Evolutionary conservation across 2,797 vertebrate species (phyloP).

Genomic region (Bradypodion ventrale): DNA sequence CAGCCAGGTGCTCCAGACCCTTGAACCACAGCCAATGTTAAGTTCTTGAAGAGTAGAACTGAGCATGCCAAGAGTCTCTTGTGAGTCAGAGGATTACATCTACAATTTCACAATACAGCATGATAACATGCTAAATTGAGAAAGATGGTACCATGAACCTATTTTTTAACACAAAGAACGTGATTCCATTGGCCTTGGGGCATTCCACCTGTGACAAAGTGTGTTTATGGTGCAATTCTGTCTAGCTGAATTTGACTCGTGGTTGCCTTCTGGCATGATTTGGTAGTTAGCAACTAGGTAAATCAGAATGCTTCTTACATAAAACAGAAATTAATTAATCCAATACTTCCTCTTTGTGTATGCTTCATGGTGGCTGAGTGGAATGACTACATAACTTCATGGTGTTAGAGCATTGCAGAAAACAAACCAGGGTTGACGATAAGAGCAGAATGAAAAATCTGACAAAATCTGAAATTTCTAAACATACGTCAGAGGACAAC

Average conservation of each 20-base stretch:
- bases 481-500: not conserved
- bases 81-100: conserved; percentile 21
- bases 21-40: conserved; percentile 9
- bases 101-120: conserved; percentile 36
- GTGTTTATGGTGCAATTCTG: not conserved
- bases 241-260: not conserved
- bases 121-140: conserved; percentile 6
- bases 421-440: not conserved
- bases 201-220: accelerated
- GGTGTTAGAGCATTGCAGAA: not conserved
- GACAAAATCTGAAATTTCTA: not conserved
- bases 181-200: not conserved
- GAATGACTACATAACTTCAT: not conserved
- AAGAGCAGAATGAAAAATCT: not conserved
- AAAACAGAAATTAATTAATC: not conserved
- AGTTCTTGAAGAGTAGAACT: conserved; percentile 19
- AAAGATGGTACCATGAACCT: not conserved
- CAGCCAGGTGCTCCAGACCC: no score
- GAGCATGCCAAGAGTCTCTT: not conserved
- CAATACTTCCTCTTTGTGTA: not conserved
- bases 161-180: not conserved
- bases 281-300: not conserved
- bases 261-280: not conserved
- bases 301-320: not conserved
- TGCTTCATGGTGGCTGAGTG: not conserved